Base-by-base conservation (phyloP, 2,113 vertebrate genomes). In the Trematomus loennbergii region DNA sequence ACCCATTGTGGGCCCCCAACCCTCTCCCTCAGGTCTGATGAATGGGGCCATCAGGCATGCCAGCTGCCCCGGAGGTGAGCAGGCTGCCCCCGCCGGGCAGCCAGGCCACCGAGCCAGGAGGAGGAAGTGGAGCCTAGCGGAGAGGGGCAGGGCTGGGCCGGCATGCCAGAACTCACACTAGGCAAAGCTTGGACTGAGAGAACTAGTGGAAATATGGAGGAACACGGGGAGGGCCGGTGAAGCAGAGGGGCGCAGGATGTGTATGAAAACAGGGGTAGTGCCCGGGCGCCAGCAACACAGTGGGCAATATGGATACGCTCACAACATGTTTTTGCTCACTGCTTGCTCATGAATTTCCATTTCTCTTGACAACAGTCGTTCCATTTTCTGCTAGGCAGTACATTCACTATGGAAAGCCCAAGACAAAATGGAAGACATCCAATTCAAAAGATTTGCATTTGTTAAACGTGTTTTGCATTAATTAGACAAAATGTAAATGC, bases 11-110 rank as follows among this genome's bases (percentile, higher is more conserved):
- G 74, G 68, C 62, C 89, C 88, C 87, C 64, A 83, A 59, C 78
- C 77, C 82, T 85, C 54, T 17, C 81, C 79, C 86, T 78, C 79
- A 70, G 81, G 82, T 83, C 87, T 94, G 93, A 94, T 94, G 92
- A 94, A 95, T 91, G 91, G 87, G 81, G 82, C 93, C 94, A 95
- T 95, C 93, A 91, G 94, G 94, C 93, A 88, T 91, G 92, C 92
- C 94, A 95, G 94, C 94, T 95, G 94, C 94, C 93, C 94, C 89
- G 93, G 93, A 95, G 94, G 93, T 95, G 93, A 92, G 87, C 92
- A 88, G 91, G 85, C 93, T 92, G 90, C 83, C 90, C 93, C 91
- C 63, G 76, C 87, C 69, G 79, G 87, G 90, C 75, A 88, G 78
- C 83, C 83, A 68, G 86, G 86, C 87, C 88, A 83, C 84, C 36